Base-by-base conservation (phyloP, 2,113 vertebrate genomes). In the Oryzias woworae region DNA sequence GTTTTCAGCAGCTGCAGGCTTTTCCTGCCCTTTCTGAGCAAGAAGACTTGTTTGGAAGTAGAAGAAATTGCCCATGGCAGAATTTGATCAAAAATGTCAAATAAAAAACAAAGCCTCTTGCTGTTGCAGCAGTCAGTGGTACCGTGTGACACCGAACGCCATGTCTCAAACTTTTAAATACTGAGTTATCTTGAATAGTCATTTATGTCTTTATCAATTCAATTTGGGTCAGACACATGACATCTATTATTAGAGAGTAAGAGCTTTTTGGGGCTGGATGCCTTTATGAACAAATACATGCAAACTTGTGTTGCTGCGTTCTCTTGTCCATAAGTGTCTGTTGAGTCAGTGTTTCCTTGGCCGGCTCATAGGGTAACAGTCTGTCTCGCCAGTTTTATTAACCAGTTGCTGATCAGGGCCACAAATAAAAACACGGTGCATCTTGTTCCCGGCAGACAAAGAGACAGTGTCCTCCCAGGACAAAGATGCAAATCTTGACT, bases 371-470 rank as follows among this genome's bases (percentile, higher is more conserved):
- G 42, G 67, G 73, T 46, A 65, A 74, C 69, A 72, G 49, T 57
- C 81, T 70, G 66, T 68, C 72, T 72, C 55, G 47, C 59, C 76
- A 73, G 41, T 75, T 82, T 85, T 80, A 82, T 85, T 60, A 76
- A 69, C 72, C 66, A 67, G 66, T 66, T 59, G 60, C 28, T 80
- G 73, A 71, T 71, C 52, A 2, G 44, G 69, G 70, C 31, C 66
- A 54, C 45, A 36, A 36, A 15, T 58, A 50, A 74, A 75, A 78
- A 81, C 75, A 71, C 57, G 66, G 53, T 68, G 43, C 44, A 48
- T 51, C 36, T 56, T 73, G 75, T 87, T 70, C 58, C 59, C 60
- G 48, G 66, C 70, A 75, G 78, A 77, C 71, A 56, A 13, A 77
- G 70, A 62, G 2, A 49, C 52, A 2, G 53, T 50, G 23, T 1